Conservation (phyloP, 1,140 invertebrate species). For the Nylanderia fulva region DNA sequence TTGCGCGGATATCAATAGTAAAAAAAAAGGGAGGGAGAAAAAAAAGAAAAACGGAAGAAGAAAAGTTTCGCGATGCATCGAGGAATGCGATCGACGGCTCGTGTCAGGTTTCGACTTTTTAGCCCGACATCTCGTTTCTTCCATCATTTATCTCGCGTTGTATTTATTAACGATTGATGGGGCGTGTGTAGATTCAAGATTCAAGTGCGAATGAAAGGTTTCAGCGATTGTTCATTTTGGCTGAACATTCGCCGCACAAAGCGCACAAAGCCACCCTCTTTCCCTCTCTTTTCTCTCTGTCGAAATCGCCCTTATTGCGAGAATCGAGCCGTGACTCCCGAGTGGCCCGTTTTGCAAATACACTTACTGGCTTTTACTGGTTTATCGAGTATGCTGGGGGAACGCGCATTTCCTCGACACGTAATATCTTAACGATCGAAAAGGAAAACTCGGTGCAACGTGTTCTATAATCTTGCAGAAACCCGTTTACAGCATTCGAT, state of each 20-base stretch:
- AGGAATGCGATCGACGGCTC: neutral
- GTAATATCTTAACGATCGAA: slow-evolving; percentile 51
- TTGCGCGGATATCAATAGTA: neutral
- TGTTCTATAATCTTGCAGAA: neutral
- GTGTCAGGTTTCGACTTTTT: neutral
- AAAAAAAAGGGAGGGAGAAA: too few species aligned
- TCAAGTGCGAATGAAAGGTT: neutral
- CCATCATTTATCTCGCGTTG: slow-evolving; percentile 30
- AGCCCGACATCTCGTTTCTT: slow-evolving; percentile 2
- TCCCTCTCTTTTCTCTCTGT: neutral
- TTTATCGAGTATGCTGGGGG: slow-evolving; percentile 62
- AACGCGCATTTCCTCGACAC: slow-evolving; percentile 52
- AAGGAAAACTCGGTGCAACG: neutral
- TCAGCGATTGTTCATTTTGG: slow-evolving; percentile 1
- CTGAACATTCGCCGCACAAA: slow-evolving; percentile 17
- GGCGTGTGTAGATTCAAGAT: neutral
- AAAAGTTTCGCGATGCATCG: neutral
- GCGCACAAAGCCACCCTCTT: neutral
- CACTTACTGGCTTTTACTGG: slow-evolving; percentile 65
- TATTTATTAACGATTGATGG: slow-evolving; percentile 63
- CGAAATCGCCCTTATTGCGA: slow-evolving; percentile 32
- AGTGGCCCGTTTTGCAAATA: slow-evolving; percentile 61
- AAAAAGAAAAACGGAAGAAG: neutral
- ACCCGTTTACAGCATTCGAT: neutral
- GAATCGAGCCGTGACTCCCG: slow-evolving; percentile 36